Base-by-base conservation (phyloP, 2,888 invertebrate species). In the Tenthredo scrophulariae region DNA sequence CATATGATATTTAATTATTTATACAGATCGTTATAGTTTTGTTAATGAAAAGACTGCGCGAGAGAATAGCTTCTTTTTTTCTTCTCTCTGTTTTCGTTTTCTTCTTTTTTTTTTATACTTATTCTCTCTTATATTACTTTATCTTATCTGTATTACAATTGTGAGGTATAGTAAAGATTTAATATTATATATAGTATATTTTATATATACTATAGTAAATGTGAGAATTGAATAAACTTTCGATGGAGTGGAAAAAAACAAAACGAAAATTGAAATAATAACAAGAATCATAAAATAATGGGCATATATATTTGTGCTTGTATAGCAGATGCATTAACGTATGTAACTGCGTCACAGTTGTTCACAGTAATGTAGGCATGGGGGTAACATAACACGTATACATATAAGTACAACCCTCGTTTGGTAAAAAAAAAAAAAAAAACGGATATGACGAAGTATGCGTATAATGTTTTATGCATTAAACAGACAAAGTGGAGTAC, bases 391-490 rank as follows among this genome's bases (percentile, higher is more conserved):
- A 70, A 7, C 70, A n/a, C 70, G 70, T 33, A 70, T 37, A 37
- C 70, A 37, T 33, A 70, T 37, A 70, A 70, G 37, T 18, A 75
- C 75, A 46, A n/a, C 75, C 75, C 77, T 77, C 33, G 50, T 9
- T 77, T 54, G 18, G 26, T 29, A 15, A n/a, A n/a, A n/a, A 74
- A 43, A 70, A 37, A 37, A 37, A 72, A 37, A 72, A 72, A 75
- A 75, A 40, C 6, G 26, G 22, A 46, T 46, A 6, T 75, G 46
- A 75, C 75, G 40, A 75, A 75, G 75, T 75, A 46, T 46, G 75
- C 70, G 72, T 74, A 26, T 75, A 54, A 77, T 77, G 77, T 77
- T 77, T 77, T 77, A 77, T 77, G 77, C 77, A 77, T 77, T 33
- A 29, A 33, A 77, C 50, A 50, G 77, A 54, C 77, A 54, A 26